phyloP scores from a whole-genome alignment of 2,888 invertebrate genomes.

The Lithodes maja region DNA sequence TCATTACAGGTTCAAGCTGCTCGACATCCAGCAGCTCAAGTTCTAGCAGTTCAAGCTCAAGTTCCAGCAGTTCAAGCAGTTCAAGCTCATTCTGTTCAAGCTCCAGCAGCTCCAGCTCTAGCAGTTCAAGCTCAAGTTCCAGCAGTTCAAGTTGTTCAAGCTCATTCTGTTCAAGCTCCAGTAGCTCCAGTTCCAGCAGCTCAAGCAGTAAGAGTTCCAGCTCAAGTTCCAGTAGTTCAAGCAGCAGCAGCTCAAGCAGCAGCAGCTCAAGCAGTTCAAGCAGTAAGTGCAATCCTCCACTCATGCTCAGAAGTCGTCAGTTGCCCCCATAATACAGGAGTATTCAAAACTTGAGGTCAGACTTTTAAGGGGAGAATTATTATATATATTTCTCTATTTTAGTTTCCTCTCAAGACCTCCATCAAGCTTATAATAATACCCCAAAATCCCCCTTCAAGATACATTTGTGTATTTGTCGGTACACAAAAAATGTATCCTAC shows the following conservation, averaged over 20 bases:
- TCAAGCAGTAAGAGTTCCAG: conserved; percentile 7
- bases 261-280: conserved; percentile 1
- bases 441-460: too few species aligned
- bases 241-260: neutral
- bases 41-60: conserved; percentile 24
- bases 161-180: neutral
- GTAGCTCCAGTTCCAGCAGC: neutral
- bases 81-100: conserved; percentile 20
- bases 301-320: neutral
- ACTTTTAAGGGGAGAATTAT: too few species aligned
- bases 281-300: neutral
- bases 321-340: too few species aligned
- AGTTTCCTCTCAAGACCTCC: too few species aligned
- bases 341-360: too few species aligned
- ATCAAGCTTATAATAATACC: too few species aligned
- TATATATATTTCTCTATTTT: too few species aligned
- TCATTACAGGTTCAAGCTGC: conserved; percentile 11
- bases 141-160: neutral
- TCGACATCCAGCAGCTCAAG: neutral
- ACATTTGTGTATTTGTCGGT: too few species aligned
- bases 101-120: neutral
- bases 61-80: neutral
- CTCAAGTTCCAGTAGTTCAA: conserved; percentile 2
- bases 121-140: neutral
- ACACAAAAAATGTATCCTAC: too few species aligned